A percentile compares a stretch with the other conserved stretches of the same genome.
Evolutionary conservation across 2,113 vertebrate genomes (phyloP).

Genomic region (Poeciliopsis occidentalis): DNA sequence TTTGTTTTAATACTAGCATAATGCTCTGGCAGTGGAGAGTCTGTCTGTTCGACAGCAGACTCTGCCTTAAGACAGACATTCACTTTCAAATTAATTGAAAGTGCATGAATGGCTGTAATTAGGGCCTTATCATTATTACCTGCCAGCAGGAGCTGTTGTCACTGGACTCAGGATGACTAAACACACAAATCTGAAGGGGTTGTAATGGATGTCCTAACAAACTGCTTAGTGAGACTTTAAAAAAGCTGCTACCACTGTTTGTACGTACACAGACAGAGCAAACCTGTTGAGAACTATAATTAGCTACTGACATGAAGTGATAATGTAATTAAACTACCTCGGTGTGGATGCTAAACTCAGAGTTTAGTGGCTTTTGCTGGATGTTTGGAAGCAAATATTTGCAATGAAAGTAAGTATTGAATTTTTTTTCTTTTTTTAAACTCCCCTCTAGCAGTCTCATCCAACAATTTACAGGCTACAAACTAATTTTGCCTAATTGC

Average conservation of each 20-base stretch:
- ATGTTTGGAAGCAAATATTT: too few species aligned
- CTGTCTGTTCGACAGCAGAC: background rate
- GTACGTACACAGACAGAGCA: background rate
- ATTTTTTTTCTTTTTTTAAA: too few species aligned
- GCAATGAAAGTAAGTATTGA: too few species aligned
- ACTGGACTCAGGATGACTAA: background rate
- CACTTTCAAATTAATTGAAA: background rate
- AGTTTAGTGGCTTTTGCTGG: too few species aligned
- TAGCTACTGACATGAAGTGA: background rate
- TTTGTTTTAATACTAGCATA: background rate
- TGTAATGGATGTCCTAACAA: background rate
- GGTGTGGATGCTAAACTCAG: too few species aligned
- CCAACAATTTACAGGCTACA: too few species aligned
- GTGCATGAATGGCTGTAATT: background rate
- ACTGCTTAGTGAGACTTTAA: background rate
- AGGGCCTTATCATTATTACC: background rate
- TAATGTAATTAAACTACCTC: background rate
- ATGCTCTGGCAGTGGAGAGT: background rate
- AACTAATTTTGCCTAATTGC: too few species aligned
- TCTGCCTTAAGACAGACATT: background rate
- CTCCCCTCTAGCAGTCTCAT: too few species aligned
- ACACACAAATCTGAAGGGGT: background rate
- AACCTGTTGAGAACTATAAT: background rate
- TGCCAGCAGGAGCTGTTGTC: background rate
- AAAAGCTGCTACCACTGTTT: background rate